Percentiles rank a stretch among this genome's conserved stretches.
Conservation (phyloP, 2,797 vertebrate genomes). For the Meda fulgida region DNA sequence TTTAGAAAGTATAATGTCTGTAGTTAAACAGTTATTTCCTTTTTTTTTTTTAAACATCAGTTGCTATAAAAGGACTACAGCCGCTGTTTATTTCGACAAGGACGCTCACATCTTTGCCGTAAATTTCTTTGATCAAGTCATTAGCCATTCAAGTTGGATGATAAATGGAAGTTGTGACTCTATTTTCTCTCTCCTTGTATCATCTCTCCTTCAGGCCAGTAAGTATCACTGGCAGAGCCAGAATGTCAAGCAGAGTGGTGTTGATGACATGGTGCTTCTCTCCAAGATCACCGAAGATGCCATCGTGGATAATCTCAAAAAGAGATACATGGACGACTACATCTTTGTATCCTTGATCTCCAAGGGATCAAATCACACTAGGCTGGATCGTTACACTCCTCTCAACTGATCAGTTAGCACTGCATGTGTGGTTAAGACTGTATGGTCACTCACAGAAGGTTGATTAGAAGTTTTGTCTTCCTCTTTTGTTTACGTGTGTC, state of each 20-base stretch:
- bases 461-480: constrained; percentile 62
- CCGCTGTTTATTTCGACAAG: neutral
- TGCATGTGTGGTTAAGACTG: neutral
- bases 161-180: neutral
- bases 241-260: constrained; percentile 96
- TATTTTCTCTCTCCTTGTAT: neutral
- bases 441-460: neutral
- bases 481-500: constrained; percentile 69
- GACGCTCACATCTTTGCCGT: neutral
- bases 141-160: neutral
- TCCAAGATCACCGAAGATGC: constrained; percentile 94
- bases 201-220: constrained; percentile 77
- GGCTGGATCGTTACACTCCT: neutral
- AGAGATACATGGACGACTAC: constrained; percentile 95
- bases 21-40: neutral
- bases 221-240: constrained; percentile 99
- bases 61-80: neutral
- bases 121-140: neutral
- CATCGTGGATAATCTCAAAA: constrained; percentile 95
- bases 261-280: constrained; percentile 98
- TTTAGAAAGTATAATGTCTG: neutral
- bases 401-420: neutral
- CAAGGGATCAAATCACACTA: neutral
- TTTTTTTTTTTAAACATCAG: no score
- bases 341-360: constrained; percentile 91